Percentiles rank a stretch among this genome's conserved stretches.
Evolutionary conservation across 64 coral and sea anemone species (phyloP).

Genomic region (Platygyra sinensis): DNA sequence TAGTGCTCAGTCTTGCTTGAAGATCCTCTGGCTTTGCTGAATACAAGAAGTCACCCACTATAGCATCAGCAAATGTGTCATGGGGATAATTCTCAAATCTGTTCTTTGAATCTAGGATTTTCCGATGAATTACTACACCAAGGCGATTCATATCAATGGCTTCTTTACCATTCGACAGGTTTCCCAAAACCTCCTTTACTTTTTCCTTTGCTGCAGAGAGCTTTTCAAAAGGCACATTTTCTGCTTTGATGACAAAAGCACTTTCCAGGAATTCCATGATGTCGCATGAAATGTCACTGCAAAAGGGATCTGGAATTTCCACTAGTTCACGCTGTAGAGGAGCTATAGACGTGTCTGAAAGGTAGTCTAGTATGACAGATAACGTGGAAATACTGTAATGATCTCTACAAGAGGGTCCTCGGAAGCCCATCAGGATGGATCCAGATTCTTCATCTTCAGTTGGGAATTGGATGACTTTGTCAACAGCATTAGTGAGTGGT

Average conservation of each 20-base stretch:
- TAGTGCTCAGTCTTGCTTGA: constrained; percentile 48
- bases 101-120: constrained; percentile 90
- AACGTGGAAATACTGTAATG: constrained; percentile 53
- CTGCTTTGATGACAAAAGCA: constrained; percentile 75
- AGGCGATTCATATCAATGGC: constrained; percentile 89
- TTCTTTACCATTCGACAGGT: constrained; percentile 65
- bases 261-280: constrained; percentile 74
- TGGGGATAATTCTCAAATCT: constrained; percentile 90
- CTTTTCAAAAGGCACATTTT: constrained; percentile 89
- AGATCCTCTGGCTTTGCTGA: constrained; percentile 67
- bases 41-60: constrained; percentile 90
- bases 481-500: constrained; percentile 24
- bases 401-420: constrained; percentile 72
- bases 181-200: constrained; percentile 63
- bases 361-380: constrained; percentile 82
- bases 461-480: constrained; percentile 79
- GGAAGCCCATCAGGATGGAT: constrained; percentile 70
- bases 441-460: constrained; percentile 93
- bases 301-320: constrained; percentile 89
- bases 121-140: constrained; percentile 80
- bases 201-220: constrained; percentile 78
- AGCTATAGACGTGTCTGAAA: constrained; percentile 90
- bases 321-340: constrained; percentile 89
- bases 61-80: constrained; percentile 75
- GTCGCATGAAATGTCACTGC: constrained; percentile 77